Evolutionary conservation across 2,888 invertebrate species (phyloP).

Genomic region (Tetramorium bicarinatum): DNA sequence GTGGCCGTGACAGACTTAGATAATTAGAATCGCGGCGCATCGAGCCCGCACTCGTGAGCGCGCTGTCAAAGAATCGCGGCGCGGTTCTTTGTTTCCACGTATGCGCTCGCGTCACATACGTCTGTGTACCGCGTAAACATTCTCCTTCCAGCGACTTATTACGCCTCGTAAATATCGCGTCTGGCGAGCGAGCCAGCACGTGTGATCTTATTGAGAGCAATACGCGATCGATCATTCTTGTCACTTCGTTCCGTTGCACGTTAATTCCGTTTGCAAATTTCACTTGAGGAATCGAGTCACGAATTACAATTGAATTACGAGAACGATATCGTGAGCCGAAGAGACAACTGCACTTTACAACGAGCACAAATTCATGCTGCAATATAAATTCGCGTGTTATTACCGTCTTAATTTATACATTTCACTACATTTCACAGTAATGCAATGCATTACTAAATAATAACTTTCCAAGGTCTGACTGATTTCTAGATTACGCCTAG

Average conservation of each 20-base stretch:
- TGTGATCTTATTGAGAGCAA: conserved; percentile 14
- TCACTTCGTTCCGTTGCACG: neutral
- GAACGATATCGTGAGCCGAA: neutral
- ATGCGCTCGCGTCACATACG: neutral
- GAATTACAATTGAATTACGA: neutral
- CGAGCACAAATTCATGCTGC: neutral
- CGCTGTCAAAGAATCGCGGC: conserved; percentile 4
- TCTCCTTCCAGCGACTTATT: conserved; percentile 13
- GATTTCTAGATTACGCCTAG: neutral
- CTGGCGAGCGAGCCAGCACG: conserved; percentile 5
- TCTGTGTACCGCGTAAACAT: conserved; percentile 31
- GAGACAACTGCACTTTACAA: neutral
- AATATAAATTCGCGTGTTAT: neutral
- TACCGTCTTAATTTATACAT: neutral
- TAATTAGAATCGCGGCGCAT: conserved; percentile 42
- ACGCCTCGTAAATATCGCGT: conserved; percentile 19
- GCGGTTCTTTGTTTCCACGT: conserved; percentile 28
- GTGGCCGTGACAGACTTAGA: conserved; percentile 54
- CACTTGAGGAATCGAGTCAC: neutral
- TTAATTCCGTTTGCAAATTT: neutral
- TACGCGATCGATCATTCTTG: neutral
- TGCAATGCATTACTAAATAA: neutral
- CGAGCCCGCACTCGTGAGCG: neutral
- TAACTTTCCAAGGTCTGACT: conserved; percentile 15
- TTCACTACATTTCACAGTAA: no score